phyloP scores from a whole-genome alignment of 2,113 vertebrate genomes.

The Sturnus vulgaris region DNA sequence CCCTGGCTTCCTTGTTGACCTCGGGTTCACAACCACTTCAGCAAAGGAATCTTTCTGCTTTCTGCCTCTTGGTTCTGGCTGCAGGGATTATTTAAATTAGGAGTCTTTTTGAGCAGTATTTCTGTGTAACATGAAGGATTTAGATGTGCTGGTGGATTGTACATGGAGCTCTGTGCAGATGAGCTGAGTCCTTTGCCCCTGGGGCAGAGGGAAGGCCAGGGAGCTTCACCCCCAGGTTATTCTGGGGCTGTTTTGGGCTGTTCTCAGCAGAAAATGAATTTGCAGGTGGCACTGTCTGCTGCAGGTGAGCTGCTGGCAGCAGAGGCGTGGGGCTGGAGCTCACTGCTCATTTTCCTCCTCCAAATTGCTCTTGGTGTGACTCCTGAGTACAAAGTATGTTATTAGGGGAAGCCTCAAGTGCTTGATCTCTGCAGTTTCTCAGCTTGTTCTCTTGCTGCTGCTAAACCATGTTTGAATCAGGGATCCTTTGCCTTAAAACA shows the following conservation, averaged over 20 bases:
- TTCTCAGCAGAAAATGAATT: background rate
- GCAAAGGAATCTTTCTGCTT: background rate
- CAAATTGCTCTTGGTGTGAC: background rate
- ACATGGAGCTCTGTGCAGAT: background rate
- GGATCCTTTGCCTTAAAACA: background rate
- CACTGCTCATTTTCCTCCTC: background rate
- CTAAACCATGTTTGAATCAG: background rate
- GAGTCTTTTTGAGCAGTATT: background rate
- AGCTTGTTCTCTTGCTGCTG: background rate
- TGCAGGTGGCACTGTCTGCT: background rate
- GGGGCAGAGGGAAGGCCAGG: background rate
- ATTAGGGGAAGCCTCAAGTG: background rate
- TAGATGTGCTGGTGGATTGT: background rate
- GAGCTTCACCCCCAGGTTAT: fast-evolving
- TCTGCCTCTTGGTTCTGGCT: background rate
- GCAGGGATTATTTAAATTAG: background rate
- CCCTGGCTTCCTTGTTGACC: background rate
- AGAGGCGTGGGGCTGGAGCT: background rate
- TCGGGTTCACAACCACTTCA: background rate
- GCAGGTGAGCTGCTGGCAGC: background rate
- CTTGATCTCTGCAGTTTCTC: background rate
- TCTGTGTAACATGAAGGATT: background rate
- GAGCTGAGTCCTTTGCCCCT: background rate
- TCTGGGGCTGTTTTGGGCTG: background rate
- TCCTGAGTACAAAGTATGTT: background rate